A percentile compares a stretch with the other conserved stretches of the same genome.
Conservation (phyloP, 1,140 invertebrate genomes). For the Drosophila yakuba region DNA sequence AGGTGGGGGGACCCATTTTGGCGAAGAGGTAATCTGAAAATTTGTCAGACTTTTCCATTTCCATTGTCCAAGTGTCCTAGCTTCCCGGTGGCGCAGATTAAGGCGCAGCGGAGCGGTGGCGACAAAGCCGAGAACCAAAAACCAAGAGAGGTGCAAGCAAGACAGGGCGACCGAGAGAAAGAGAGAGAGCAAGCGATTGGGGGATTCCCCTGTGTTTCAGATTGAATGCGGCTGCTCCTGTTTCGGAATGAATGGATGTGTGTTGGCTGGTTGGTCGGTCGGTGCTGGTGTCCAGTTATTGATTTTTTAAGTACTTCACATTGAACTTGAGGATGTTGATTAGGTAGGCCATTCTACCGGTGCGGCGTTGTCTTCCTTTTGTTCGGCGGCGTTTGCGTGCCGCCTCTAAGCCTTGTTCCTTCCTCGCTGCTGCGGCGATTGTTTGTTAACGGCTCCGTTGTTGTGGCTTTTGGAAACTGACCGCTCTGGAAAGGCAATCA, state of each 20-base stretch:
- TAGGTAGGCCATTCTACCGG: constrained; percentile 84
- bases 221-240: not conserved
- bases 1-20: constrained; percentile 89
- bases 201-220: constrained; percentile 7
- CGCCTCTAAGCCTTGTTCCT: constrained; percentile 53
- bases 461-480: constrained; percentile 67
- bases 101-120: constrained; percentile 21
- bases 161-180: constrained; percentile 6
- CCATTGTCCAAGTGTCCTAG: constrained; percentile 64
- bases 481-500: constrained; percentile 41
- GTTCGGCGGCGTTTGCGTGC: constrained; percentile 44
- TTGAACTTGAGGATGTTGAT: constrained; percentile 84
- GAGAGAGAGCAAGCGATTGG: constrained; percentile 26
- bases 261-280: not conserved
- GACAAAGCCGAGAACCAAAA: constrained; percentile 4
- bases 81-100: constrained; percentile 11
- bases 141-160: constrained; percentile 11
- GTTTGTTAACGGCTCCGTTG: constrained; percentile 79
- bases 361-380: constrained; percentile 77
- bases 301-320: constrained; percentile 84
- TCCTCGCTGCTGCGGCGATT: constrained; percentile 35
- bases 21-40: constrained; percentile 91
- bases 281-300: constrained; percentile 61
- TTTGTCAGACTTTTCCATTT: constrained; percentile 86
- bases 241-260: not conserved